A percentile compares a stretch with the other conserved stretches of the same genome.
phyloP scores from a whole-genome alignment of 2,888 invertebrate genomes.

The Furcula furcula region DNA sequence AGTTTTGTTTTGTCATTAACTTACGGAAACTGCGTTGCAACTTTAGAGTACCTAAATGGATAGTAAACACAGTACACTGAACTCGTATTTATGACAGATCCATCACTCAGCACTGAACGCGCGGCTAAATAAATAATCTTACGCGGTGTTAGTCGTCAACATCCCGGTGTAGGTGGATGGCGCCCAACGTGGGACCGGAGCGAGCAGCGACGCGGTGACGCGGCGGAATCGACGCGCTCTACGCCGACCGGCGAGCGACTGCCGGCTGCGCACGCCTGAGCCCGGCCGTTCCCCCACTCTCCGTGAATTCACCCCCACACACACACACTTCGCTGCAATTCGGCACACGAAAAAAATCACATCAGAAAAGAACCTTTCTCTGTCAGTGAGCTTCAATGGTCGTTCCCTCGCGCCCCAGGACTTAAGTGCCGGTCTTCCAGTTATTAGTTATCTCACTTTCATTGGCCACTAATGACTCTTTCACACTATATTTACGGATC shows the following conservation, averaged over 20 bases:
- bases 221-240: conserved; percentile 39
- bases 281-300: conserved; percentile 64
- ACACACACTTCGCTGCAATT: conserved; percentile 53
- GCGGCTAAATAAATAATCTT: conserved; percentile 18
- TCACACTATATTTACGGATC: conserved; percentile 49
- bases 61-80: conserved; percentile 36
- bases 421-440: conserved; percentile 59
- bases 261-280: conserved; percentile 75
- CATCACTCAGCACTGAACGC: conserved; percentile 27
- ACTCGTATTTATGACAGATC: conserved; percentile 19
- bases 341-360: conserved; percentile 69
- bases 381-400: conserved; percentile 68
- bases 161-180: conserved; percentile 47
- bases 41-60: conserved; percentile 18
- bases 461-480: conserved; percentile 59
- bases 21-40: conserved; percentile 8
- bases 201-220: conserved; percentile 24
- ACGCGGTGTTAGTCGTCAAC: conserved; percentile 29
- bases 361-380: conserved; percentile 69
- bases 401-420: conserved; percentile 45
- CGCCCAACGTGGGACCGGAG: conserved; percentile 59
- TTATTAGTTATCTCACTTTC: conserved; percentile 61
- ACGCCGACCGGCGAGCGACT: conserved; percentile 57
- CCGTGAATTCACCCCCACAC: conserved; percentile 23
- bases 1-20: conserved; percentile 30